Base-by-base conservation (phyloP, 2,113 vertebrate species). In the Paratilapia polleni region DNA sequence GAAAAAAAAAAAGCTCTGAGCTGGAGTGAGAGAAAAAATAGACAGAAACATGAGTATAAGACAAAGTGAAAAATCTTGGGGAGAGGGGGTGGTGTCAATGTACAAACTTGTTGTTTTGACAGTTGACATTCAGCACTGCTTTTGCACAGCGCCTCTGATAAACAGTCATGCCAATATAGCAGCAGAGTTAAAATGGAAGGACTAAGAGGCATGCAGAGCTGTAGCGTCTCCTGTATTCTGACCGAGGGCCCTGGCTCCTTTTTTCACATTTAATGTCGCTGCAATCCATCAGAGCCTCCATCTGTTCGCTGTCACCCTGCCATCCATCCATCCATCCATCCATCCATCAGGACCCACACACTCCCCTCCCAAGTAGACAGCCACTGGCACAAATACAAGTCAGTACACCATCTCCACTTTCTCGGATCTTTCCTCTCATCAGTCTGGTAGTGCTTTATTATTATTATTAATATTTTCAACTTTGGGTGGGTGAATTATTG, bases 251-350 rank as follows among this genome's bases (percentile, higher is more conserved):
- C 77, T 41, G 87, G 82, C 91, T 90, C 86, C 84, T 91, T 88
- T 90, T 70, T 73, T 92, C 93, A 94, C 80, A 82, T 94, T 78
- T 86, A 86, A 94, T 93, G 91, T 88, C 15, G 63, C 82, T 88
- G 89, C 93, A 93, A 94, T 94, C 94, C 86, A 95, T 95, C 94
- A 95, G 88, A 80, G 82, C 78, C 84, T 88, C 88, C 92, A 95
- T 94, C 93, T 95, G 94, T 89, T 94, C 83, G 61, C 88, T 91
- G 90, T 95, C 95, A 91, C 83, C 73, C 83, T 73, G 90, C 87
- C 89, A 87, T 86, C 86, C 81, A 85, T 90, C 86, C 81, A 87
- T 89, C 87, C 89, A 87, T 86, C 86, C 81, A 85, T 90, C 86
- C 81, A 87, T 89, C 87, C 79, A 3, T 84, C 84, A 82, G 80